Base-by-base conservation (phyloP, 2,113 vertebrate species). In the Synchiropus splendidus region DNA sequence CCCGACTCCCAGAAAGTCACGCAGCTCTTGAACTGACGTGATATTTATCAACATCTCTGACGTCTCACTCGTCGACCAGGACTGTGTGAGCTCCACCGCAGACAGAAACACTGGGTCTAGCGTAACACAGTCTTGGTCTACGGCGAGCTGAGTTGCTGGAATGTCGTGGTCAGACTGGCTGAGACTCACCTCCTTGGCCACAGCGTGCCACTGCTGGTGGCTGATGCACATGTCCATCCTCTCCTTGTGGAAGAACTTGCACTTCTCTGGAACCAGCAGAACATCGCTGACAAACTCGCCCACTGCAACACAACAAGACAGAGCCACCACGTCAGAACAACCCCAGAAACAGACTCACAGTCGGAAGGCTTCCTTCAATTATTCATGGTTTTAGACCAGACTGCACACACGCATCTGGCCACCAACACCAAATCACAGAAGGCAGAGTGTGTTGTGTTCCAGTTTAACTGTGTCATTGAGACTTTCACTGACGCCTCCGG, bases 231-330 rank as follows among this genome's bases (percentile, higher is more conserved):
- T 82, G 9, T 94, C 93, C 86, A 87, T 88, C 21, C 58, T 71
- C 70, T 97, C 90, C 72, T 93, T 95, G 79, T 98, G 94, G 81
- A 94, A 96, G 83, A 98, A 98, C 36, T 85, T 85, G 83, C 95
- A 98, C 49, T 91, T 92, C 72, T 97, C 93, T 0, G 94, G 94
- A 21, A 97, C 95, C 66, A 98, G 83, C 2, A 98, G 88, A 10
- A 97, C 91, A 3, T 97, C 92, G 1, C 95, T 98, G 37, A 97
- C 92, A 9, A 93, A 94, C 58, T 92, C 90, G 4, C 92, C 95
- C 72, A 94, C 95, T 98, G 80, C 1, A 84, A 85, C 3, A 16
- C 11, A 35, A 58, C 49, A 66, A 42, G 49, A 67, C 52, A 74
- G 2, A 10, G 14, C 40, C 21, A 27, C 21, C 21, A 8, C 21